A percentile compares a stretch with the other conserved stretches of the same genome.
These are phyloP conservation scores for Drepanosiphum platanoidis DNA, from an alignment of 2,888 invertebrate species.

Conservation along the genomic window DNA sequence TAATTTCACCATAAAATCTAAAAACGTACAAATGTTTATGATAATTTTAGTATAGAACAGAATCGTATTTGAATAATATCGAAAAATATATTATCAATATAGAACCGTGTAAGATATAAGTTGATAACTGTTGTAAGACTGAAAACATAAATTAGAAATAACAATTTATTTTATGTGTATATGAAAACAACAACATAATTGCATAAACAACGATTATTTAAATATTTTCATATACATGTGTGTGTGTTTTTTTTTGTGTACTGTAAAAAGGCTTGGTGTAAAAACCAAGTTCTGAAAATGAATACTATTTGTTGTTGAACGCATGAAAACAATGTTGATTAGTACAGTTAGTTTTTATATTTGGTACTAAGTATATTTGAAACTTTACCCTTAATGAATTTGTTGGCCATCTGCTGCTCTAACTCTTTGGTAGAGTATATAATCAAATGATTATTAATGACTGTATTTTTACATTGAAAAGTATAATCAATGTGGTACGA, in stretches of 20 bases:
- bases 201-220: slow-evolving; percentile 2
- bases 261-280: slow-evolving; percentile 20
- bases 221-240: slow-evolving; percentile 22
- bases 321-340: slow-evolving; percentile 47
- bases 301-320: slow-evolving; percentile 40
- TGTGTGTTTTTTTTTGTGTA: slow-evolving; percentile 42
- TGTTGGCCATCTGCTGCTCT: slow-evolving; percentile 36
- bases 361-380: slow-evolving; percentile 50
- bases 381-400: slow-evolving; percentile 19
- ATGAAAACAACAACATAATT: neutral
- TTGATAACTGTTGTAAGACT: neutral
- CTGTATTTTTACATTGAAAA: slow-evolving; percentile 40
- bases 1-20: neutral
- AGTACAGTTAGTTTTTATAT: slow-evolving; percentile 39
- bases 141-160: slow-evolving; percentile 13
- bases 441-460: slow-evolving; percentile 13
- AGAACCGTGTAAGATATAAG: neutral
- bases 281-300: neutral
- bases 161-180: slow-evolving; percentile 28
- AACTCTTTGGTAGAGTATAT: slow-evolving; percentile 44
- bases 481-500: slow-evolving; percentile 25
- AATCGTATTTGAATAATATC: neutral
- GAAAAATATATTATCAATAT: neutral
- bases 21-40: neutral
- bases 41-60: neutral